Evolutionary conservation across 2,888 invertebrate species (phyloP).

Genomic region (Oligia latruncula): DNA sequence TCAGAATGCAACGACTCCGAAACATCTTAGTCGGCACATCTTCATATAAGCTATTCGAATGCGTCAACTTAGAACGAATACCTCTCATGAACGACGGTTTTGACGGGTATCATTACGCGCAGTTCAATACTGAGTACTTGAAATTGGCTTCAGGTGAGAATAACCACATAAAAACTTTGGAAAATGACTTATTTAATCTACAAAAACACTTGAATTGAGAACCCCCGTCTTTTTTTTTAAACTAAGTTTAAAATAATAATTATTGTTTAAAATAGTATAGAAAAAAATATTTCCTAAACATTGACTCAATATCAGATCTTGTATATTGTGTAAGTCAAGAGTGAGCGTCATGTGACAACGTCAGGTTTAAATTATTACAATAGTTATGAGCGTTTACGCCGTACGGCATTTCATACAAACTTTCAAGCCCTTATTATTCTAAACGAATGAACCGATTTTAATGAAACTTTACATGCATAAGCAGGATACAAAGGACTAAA

Average conservation of each 20-base stretch:
- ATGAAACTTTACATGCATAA: too few species aligned
- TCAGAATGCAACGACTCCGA: constrained; percentile 83
- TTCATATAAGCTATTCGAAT: constrained; percentile 88
- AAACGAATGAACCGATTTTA: too few species aligned
- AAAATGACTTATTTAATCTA: neutral
- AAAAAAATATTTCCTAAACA: too few species aligned
- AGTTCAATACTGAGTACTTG: constrained; percentile 91
- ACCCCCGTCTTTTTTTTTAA: neutral
- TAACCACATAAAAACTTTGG: neutral
- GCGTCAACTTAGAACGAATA: constrained; percentile 91
- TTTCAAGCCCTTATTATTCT: too few species aligned
- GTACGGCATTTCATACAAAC: too few species aligned
- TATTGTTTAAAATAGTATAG: too few species aligned
- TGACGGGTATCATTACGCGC: constrained; percentile 90
- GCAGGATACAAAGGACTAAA: too few species aligned
- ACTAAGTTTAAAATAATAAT: neutral
- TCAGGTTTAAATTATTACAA: neutral
- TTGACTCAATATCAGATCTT: too few species aligned
- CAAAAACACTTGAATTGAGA: too few species aligned
- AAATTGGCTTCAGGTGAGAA: constrained; percentile 88
- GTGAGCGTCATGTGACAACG: neutral
- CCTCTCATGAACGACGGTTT: constrained; percentile 78
- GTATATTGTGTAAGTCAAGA: neutral
- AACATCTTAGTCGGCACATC: constrained; percentile 83
- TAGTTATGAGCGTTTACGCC: too few species aligned